phyloP scores from a whole-genome alignment of 2,888 invertebrate genomes.

The Hyalella azteca region DNA sequence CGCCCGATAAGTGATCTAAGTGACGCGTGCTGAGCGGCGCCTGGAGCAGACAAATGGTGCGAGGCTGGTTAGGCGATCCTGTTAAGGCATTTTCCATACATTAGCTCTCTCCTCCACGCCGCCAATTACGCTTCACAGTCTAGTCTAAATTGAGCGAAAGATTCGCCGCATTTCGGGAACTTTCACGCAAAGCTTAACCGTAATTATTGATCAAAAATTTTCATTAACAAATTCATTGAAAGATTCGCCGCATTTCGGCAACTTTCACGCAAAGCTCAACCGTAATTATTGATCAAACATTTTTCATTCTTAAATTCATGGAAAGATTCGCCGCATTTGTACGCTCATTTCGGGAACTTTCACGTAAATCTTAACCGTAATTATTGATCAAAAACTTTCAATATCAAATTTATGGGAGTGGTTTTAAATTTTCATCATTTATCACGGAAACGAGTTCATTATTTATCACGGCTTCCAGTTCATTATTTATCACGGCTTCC shows the following conservation, averaged over 20 bases:
- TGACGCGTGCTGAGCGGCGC: too few relatives aligned
- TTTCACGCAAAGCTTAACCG: background rate
- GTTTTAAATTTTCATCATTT: background rate
- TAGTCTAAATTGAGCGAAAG: conserved; percentile 23
- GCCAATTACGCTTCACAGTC: conserved; percentile 25
- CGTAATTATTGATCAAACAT: background rate
- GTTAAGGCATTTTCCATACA: conserved; percentile 32
- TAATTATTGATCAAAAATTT: background rate
- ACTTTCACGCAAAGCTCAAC: background rate
- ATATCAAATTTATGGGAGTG: background rate
- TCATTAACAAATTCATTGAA: background rate
- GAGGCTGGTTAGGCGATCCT: conserved; percentile 23
- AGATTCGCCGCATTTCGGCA: background rate
- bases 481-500: too few relatives aligned
- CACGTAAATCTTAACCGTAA: background rate
- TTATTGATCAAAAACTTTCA: background rate
- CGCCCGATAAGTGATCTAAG: too few relatives aligned
- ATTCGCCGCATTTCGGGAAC: conserved; percentile 8
- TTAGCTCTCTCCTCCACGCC: background rate
- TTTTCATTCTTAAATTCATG: background rate
- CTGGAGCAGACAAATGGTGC: background rate
- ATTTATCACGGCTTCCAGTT: background rate
- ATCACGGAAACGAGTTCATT: background rate
- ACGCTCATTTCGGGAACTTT: background rate
- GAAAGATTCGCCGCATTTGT: background rate